Evolutionary conservation across 2,797 vertebrate genomes (phyloP).

Genomic region (Parotocinclus haroldoi): DNA sequence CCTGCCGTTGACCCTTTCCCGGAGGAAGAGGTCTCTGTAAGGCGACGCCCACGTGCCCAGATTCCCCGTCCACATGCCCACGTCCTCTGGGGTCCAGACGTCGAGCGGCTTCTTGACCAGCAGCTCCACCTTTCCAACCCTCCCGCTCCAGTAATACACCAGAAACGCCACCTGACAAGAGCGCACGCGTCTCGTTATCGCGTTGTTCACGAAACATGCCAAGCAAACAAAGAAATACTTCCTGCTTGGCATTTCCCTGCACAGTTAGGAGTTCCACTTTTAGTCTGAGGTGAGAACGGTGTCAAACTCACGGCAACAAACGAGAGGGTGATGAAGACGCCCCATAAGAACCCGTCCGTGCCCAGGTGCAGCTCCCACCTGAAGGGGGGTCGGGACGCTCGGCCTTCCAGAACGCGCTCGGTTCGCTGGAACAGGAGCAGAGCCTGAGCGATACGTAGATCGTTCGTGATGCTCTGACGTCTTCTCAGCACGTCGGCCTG

Average conservation of each 20-base stretch:
- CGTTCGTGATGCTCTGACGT: constrained; percentile 75
- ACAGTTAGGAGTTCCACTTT: too few species aligned
- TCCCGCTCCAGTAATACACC: constrained; percentile 88
- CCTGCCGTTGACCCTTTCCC: constrained; percentile 90
- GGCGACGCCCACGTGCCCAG: constrained; percentile 86
- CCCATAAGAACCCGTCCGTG: constrained; percentile 87
- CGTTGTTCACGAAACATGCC: too few species aligned
- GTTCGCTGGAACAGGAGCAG: constrained; percentile 85
- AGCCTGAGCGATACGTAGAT: constrained; percentile 69
- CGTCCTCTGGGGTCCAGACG: constrained; percentile 85
- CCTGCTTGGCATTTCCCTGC: too few species aligned
- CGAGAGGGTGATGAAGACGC: constrained; percentile 85
- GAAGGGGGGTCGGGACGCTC: background rate
- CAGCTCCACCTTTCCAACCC: constrained; percentile 78
- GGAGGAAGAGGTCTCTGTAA: constrained; percentile 80
- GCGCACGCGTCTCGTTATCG: too few species aligned
- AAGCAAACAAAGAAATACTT: too few species aligned
- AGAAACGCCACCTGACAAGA: constrained; percentile 80
- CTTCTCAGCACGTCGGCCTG: constrained; percentile 74
- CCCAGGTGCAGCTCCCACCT: constrained; percentile 68
- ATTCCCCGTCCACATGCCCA: constrained; percentile 84
- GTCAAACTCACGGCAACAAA: constrained; percentile 75
- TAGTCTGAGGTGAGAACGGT: too few species aligned
- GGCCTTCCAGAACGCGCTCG: constrained; percentile 62
- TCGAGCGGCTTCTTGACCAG: constrained; percentile 84